phyloP scores from a whole-genome alignment of 2,113 vertebrate genomes.

The Macrotis lagotis region DNA sequence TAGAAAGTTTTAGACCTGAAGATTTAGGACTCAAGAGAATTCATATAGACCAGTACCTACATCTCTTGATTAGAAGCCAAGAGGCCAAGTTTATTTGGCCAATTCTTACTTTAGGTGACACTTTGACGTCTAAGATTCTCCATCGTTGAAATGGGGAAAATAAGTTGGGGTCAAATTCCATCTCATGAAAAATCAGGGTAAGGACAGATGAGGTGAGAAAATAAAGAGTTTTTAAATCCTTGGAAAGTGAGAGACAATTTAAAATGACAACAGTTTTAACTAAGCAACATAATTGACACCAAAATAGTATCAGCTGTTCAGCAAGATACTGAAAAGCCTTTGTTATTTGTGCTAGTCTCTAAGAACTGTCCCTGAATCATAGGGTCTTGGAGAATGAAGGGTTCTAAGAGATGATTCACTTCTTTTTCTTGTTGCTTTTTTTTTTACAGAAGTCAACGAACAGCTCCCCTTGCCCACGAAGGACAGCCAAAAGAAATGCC shows the following conservation, averaged over 20 bases:
- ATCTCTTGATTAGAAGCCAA: not conserved
- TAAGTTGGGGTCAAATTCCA: not conserved
- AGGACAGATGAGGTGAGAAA: not conserved
- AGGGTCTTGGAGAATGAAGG: not conserved
- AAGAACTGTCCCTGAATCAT: not conserved
- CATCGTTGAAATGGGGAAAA: constrained; percentile 7
- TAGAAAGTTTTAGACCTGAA: not conserved
- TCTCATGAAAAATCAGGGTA: not conserved
- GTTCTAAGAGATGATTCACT: constrained; percentile 19
- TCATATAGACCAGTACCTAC: not conserved
- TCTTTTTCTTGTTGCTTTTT: constrained; percentile 72
- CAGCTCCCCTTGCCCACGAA: constrained; percentile 88
- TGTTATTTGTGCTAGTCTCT: not conserved
- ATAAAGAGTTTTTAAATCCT: not conserved
- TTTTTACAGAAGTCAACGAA: constrained; percentile 93
- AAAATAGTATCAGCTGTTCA: constrained; percentile 16
- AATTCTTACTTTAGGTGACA: not conserved
- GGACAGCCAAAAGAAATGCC: constrained; percentile 96
- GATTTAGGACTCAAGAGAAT: not conserved
- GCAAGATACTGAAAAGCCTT: constrained; percentile 3
- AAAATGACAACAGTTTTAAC: constrained; percentile 9
- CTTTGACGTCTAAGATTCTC: not conserved
- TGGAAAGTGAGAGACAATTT: not conserved
- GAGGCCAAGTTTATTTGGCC: not conserved
- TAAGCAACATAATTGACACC: not conserved